A percentile compares a stretch with the other conserved stretches of the same genome.
These are phyloP conservation scores for Linepithema humile DNA, from an alignment of 1,140 invertebrate species.

Conservation along the genomic window DNA sequence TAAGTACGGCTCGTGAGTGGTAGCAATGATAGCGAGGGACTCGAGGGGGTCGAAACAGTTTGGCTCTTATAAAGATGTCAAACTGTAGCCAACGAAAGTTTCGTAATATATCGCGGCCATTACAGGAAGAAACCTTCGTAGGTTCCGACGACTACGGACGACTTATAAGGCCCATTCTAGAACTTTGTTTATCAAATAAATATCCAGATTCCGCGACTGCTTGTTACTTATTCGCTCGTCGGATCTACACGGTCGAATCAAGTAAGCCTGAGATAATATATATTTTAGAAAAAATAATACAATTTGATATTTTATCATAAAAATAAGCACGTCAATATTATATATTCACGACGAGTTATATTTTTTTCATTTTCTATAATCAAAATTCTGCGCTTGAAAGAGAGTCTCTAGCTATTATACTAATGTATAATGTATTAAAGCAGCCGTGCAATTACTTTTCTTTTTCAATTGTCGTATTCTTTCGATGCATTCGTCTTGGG, in stretches of 20 bases:
- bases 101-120: slow-evolving; percentile 80
- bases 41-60: slow-evolving; percentile 71
- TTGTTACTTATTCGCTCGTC: slow-evolving; percentile 7
- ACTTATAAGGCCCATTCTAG: slow-evolving; percentile 65
- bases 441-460: slow-evolving; percentile 1
- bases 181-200: slow-evolving; percentile 82
- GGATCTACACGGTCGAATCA: not conserved
- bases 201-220: slow-evolving; percentile 61
- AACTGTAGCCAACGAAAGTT: slow-evolving; percentile 79
- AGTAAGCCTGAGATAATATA: not conserved
- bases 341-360: not conserved
- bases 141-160: slow-evolving; percentile 23
- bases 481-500: slow-evolving; percentile 28
- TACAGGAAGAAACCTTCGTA: slow-evolving; percentile 79
- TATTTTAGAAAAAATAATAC: not conserved
- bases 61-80: slow-evolving; percentile 80
- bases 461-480: slow-evolving; percentile 2
- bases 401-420: slow-evolving; percentile 8
- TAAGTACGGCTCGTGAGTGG: slow-evolving; percentile 63
- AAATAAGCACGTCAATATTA: not conserved
- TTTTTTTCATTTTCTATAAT: not conserved
- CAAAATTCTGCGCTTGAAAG: not conserved
- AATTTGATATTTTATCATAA: not conserved
- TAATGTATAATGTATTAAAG: too few species aligned
- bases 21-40: slow-evolving; percentile 64